Base-by-base conservation (phyloP, 2,797 vertebrate species). In the Sebastes minor region DNA sequence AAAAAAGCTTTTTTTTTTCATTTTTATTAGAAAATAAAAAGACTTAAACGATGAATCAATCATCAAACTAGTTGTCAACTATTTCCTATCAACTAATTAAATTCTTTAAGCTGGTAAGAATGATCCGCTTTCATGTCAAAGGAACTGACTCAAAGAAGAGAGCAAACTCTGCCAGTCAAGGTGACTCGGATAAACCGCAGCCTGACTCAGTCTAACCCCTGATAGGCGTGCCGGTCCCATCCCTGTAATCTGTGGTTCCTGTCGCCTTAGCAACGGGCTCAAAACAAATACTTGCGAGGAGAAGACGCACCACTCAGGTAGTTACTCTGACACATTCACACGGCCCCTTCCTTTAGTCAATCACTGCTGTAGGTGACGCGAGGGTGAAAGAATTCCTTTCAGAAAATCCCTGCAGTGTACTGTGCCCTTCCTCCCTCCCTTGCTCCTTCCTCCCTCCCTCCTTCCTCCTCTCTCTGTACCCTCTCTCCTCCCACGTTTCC, bases 211-310 rank as follows among this genome's bases (percentile, higher is more conserved):
- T 92, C 88, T 83, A 90, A 85, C 85, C 86, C 84, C 91, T 74
- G 80, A 91, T 77, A 94, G 95, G 94, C 91, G 94, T 92, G 93
- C 73, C 92, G 23, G 71, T 80, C 57, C 75, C 87, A 32, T 92
- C 93, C 95, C 94, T 96, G 94, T 95, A 96, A 96, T 96, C 94
- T 95, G 93, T 67, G 95, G 95, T 90, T 90, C 32, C 74, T 16
- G 90, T 95, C 61, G 59, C 93, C 92, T 49, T 87, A 71, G 95
- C 91, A 91, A 95, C 94, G 18, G 25, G 61, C 66, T 4, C 86
- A 88, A 90, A 90, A 94, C 88, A 94, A 91, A 94, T 88, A 89
- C 82, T 90, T 88, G 78, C 0, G 62, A 89, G 82, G 30, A 88
- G 84, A 91, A 92, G 86, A 93, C 87, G 80, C 83, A 83, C 57